A percentile compares a stretch with the other conserved stretches of the same genome.
These are phyloP conservation scores for Hypocryptadius cinnamomeus DNA, from an alignment of 2,113 vertebrate species.

Conservation along the genomic window DNA sequence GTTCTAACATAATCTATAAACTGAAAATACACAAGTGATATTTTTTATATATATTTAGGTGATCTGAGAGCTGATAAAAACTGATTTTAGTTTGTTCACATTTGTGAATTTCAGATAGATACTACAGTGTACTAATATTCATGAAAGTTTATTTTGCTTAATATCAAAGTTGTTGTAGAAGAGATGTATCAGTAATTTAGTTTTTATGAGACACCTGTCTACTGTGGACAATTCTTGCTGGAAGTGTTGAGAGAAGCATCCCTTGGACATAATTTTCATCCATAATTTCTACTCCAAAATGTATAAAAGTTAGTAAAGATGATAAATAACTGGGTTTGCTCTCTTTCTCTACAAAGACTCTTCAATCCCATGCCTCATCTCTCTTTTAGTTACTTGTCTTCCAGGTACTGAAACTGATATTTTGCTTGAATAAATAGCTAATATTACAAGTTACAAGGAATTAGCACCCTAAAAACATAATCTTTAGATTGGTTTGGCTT, in stretches of 20 bases:
- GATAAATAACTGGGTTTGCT: not conserved
- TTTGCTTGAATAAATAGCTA: not conserved
- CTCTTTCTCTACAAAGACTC: not conserved
- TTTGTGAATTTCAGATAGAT: not conserved
- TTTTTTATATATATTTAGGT: not conserved
- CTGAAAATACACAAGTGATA: not conserved
- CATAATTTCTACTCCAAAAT: not conserved
- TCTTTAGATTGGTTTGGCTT: not conserved
- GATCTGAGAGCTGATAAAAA: not conserved
- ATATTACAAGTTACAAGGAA: not conserved
- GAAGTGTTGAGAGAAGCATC: not conserved
- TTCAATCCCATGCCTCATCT: not conserved
- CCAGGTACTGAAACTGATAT: not conserved
- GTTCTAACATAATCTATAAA: not conserved
- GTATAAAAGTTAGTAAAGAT: not conserved
- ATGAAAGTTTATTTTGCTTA: not conserved
- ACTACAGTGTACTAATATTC: not conserved
- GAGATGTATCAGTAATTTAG: not conserved
- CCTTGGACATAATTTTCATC: not conserved
- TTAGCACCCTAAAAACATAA: not conserved
- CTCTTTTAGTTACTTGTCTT: not conserved
- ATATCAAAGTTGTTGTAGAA: not conserved
- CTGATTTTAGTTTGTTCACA: not conserved
- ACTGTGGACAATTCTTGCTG: not conserved
- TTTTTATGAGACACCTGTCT: not conserved